Percentiles rank a stretch among this genome's conserved stretches.
These are phyloP conservation scores for Chaetodon trifasciatus DNA, from an alignment of 2,797 vertebrate genomes.

Conservation along the genomic window DNA sequence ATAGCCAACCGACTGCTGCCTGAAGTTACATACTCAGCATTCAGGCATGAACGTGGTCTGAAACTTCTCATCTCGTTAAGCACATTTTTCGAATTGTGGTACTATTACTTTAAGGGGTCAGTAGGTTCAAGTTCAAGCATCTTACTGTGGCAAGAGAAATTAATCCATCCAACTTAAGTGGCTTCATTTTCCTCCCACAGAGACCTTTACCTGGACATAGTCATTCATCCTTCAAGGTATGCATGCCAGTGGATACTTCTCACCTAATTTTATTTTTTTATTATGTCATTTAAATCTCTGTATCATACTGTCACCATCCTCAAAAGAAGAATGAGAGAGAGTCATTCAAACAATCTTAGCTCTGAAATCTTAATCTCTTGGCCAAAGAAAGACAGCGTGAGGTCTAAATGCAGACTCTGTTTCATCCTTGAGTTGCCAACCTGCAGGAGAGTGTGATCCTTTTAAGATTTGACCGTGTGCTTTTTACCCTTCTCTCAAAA, in stretches of 20 bases:
- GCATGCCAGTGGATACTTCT: conserved; percentile 10
- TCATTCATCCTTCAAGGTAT: conserved; percentile 88
- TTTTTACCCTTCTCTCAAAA: conserved; percentile 75
- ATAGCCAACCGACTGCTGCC: neutral
- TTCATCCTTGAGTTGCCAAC: conserved; percentile 44
- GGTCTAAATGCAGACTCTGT: conserved; percentile 55
- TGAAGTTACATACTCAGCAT: neutral
- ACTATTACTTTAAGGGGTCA: conserved; percentile 2
- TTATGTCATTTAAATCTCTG: neutral
- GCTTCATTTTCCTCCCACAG: conserved; percentile 76
- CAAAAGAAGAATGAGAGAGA: conserved; percentile 1
- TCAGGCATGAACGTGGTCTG: neutral
- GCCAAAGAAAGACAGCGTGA: conserved; percentile 41
- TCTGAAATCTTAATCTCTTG: conserved; percentile 36
- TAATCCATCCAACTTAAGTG: conserved; percentile 30
- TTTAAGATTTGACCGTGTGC: conserved; percentile 70
- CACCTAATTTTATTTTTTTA: neutral
- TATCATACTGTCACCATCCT: neutral
- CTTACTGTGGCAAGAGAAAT: conserved; percentile 1
- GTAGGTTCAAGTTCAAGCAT: neutral
- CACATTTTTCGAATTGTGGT: neutral
- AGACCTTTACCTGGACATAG: conserved; percentile 86
- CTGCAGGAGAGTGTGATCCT: conserved; percentile 61
- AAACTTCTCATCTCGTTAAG: conserved; percentile 5
- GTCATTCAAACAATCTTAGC: conserved; percentile 12